A percentile compares a stretch with the other conserved stretches of the same genome.
These are phyloP conservation scores for Limnephilus auricula DNA, from an alignment of 2,888 invertebrate genomes.

Conservation along the genomic window DNA sequence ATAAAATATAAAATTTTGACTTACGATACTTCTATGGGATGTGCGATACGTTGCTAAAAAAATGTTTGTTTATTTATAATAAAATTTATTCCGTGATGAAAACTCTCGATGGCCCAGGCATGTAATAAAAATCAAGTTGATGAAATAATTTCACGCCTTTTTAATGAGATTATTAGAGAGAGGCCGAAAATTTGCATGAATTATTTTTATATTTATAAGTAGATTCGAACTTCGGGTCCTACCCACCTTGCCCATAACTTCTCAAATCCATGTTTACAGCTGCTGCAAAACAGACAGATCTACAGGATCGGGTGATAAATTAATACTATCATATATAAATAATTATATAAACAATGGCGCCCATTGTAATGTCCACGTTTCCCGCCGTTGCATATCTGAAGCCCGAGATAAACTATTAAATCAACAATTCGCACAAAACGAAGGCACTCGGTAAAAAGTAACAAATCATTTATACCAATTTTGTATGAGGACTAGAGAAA, in stretches of 20 bases:
- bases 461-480: neutral
- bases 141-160: neutral
- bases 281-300: neutral
- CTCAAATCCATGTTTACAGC: constrained; percentile 29
- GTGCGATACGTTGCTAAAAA: too few species aligned
- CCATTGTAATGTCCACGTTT: constrained; percentile 22
- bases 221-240: neutral
- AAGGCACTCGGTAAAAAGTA: neutral
- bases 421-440: neutral
- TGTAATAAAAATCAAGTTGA: neutral
- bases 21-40: too few species aligned
- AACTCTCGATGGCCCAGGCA: neutral
- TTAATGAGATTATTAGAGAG: neutral
- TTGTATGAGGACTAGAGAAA: neutral
- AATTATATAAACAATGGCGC: constrained; percentile 28
- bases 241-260: constrained; percentile 21
- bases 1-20: too few species aligned
- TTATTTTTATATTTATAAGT: neutral
- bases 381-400: constrained; percentile 11
- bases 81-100: neutral
- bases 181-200: neutral
- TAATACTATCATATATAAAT: neutral
- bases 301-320: constrained; percentile 20
- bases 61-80: too few species aligned
- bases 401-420: neutral